phyloP scores from a whole-genome alignment of 2,113 vertebrate species.

The Clarias batrachus region DNA sequence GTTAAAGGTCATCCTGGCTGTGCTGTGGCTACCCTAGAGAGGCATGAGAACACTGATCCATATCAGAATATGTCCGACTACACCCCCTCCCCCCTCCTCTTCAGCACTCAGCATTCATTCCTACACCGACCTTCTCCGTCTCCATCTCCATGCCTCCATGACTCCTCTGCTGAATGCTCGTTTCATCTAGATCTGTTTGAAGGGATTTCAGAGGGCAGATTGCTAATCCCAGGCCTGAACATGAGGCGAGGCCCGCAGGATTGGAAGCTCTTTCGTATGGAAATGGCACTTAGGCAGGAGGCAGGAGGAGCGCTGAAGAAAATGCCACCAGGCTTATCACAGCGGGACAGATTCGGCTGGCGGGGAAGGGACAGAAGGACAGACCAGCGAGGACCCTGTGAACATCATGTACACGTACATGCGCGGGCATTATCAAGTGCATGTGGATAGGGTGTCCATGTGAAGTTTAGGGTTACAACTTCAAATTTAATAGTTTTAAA shows the following conservation, averaged over 20 bases:
- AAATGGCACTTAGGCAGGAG: conserved; percentile 80
- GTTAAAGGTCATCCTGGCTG: conserved; percentile 35
- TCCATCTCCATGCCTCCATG: conserved; percentile 25
- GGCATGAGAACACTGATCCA: background rate
- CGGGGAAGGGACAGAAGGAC: conserved; percentile 50
- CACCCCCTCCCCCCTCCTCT: conserved; percentile 55
- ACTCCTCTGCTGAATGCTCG: conserved; percentile 76
- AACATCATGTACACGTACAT: conserved; percentile 28
- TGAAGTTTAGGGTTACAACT: conserved; percentile 25
- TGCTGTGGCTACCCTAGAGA: conserved; percentile 6
- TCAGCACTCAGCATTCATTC: background rate
- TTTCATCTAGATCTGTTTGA: conserved; percentile 90
- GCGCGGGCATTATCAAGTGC: background rate
- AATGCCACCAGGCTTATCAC: conserved; percentile 91
- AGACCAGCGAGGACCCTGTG: conserved; percentile 54
- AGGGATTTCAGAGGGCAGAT: conserved; percentile 88
- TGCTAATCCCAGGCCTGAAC: conserved; percentile 98
- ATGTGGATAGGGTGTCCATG: conserved; percentile 9
- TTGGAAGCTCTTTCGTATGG: conserved; percentile 88
- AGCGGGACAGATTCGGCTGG: conserved; percentile 72
- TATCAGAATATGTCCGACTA: conserved; percentile 40
- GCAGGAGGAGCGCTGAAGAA: conserved; percentile 75
- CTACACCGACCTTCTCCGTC: conserved; percentile 44
- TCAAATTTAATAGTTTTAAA: background rate
- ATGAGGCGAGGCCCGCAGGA: conserved; percentile 84